A percentile compares a stretch with the other conserved stretches of the same genome.
Conservation (phyloP, 2,797 vertebrate species). For the Sebastes umbrosus region DNA sequence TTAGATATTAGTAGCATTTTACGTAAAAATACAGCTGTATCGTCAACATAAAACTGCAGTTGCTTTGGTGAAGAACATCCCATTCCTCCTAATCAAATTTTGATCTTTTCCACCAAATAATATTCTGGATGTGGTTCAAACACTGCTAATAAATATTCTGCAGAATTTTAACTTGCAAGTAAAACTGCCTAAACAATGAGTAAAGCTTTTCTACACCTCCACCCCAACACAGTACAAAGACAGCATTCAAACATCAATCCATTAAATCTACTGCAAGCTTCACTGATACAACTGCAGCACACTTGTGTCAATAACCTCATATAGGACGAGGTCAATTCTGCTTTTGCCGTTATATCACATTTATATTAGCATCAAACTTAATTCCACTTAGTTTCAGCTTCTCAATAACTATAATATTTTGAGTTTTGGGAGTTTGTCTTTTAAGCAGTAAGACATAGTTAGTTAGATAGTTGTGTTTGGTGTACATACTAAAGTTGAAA, state of each 20-base stretch:
- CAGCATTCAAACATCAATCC: not conserved
- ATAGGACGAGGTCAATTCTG: not conserved
- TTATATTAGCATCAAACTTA: too few relatives aligned
- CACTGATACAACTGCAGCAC: not conserved
- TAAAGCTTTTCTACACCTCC: not conserved
- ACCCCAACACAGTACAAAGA: not conserved
- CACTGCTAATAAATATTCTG: not conserved
- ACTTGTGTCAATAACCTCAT: not conserved
- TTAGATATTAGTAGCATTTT: not conserved
- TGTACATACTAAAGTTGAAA: not conserved
- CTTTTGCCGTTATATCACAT: not conserved
- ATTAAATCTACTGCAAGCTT: not conserved
- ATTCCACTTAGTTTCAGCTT: too few relatives aligned
- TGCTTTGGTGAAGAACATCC: not conserved
- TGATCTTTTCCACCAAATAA: not conserved
- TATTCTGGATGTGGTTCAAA: not conserved
- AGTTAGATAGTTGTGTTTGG: not conserved
- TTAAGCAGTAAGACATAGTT: too few relatives aligned
- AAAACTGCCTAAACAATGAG: not conserved
- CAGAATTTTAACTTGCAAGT: not conserved
- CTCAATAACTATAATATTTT: too few relatives aligned
- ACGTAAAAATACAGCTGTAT: not conserved
- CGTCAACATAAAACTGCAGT: not conserved
- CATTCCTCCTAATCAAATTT: not conserved
- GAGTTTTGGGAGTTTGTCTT: too few relatives aligned